Evolutionary conservation across 92 coral and sea anemone genomes (phyloP).

Genomic region (Epizoanthus ramosus): DNA sequence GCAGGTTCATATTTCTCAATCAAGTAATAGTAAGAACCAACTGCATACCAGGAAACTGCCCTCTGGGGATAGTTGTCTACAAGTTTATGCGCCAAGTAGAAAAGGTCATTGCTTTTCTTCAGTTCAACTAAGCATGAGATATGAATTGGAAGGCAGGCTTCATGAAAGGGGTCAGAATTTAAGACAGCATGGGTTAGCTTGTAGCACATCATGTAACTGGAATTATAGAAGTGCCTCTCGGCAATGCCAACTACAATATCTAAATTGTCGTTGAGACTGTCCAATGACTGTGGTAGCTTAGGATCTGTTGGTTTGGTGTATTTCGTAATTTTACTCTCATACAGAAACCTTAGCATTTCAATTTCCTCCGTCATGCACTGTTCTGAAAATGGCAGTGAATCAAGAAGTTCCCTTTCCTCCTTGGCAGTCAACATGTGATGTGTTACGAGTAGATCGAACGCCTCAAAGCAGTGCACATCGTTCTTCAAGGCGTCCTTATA

Average conservation of each 20-base stretch:
- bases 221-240: constrained; percentile 92
- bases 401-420: constrained; percentile 77
- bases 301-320: constrained; percentile 83
- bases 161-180: constrained; percentile 86
- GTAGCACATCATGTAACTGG: constrained; percentile 72
- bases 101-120: constrained; percentile 90
- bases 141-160: constrained; percentile 90
- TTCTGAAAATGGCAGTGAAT: constrained; percentile 80
- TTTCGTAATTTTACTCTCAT: constrained; percentile 83
- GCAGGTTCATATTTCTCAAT: constrained; percentile 96
- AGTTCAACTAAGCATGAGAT: constrained; percentile 95
- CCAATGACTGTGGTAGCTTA: constrained; percentile 78
- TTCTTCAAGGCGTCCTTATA: constrained; percentile 84
- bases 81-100: constrained; percentile 89
- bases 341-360: constrained; percentile 79
- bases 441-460: constrained; percentile 92
- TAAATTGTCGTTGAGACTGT: constrained; percentile 84
- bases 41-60: constrained; percentile 99
- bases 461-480: constrained; percentile 97
- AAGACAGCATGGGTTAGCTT: constrained; percentile 85
- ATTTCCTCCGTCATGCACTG: constrained; percentile 92
- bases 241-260: constrained; percentile 93
- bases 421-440: constrained; percentile 95
- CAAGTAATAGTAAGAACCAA: constrained; percentile 93
- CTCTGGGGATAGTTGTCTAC: constrained; percentile 97